These are phyloP conservation scores for Camponotus floridanus DNA, from an alignment of 1,140 invertebrate genomes.

Conservation along the genomic window DNA sequence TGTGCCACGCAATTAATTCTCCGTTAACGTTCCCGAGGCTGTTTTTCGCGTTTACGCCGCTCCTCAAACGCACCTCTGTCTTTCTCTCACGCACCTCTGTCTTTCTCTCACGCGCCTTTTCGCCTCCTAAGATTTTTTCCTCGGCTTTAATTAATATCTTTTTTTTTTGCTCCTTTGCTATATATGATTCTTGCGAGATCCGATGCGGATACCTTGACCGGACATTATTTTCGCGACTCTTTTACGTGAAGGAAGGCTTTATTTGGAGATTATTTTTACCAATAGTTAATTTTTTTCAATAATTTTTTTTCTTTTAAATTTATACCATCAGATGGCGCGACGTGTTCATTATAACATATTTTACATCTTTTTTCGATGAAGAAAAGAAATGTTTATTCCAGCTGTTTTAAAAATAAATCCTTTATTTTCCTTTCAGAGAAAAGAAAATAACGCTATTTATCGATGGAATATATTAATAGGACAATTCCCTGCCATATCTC, in stretches of 20 bases:
- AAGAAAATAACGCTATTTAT: neutral
- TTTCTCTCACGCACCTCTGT: neutral
- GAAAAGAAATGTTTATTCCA: conserved; percentile 8
- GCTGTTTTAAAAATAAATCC: neutral
- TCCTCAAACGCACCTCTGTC: neutral
- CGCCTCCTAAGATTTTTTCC: neutral
- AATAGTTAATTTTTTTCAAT: neutral
- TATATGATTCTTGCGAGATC: neutral
- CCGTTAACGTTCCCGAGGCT: neutral
- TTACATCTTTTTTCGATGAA: neutral
- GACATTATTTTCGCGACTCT: neutral
- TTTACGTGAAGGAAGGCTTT: neutral
- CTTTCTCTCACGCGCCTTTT: neutral
- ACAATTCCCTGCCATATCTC: neutral
- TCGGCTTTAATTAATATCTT: neutral
- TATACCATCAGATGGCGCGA: neutral
- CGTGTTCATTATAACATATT: neutral
- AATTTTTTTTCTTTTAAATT: neutral
- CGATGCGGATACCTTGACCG: neutral
- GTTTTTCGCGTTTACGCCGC: neutral
- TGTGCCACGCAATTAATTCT: neutral
- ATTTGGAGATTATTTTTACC: neutral
- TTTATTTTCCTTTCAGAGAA: neutral
- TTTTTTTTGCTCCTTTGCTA: neutral
- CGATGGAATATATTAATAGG: neutral